phyloP scores from a whole-genome alignment of 2,888 invertebrate species.

The Osedax fenrisi region DNA sequence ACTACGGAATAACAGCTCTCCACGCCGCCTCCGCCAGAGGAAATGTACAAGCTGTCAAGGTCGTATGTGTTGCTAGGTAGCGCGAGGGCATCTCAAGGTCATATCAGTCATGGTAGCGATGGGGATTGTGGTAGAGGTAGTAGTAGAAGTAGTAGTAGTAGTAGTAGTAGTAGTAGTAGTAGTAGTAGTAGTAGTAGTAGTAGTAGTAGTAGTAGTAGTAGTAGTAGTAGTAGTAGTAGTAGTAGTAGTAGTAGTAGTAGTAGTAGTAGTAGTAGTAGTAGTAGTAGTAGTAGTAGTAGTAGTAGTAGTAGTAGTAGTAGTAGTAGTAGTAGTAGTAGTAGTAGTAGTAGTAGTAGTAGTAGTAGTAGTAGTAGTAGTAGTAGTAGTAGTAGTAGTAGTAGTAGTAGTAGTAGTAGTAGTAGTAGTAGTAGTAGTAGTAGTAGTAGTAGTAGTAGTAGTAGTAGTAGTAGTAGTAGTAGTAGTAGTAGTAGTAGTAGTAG shows the following conservation, averaged over 20 bases:
- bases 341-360: slow-evolving; percentile 15
- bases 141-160: slow-evolving; percentile 15
- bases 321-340: slow-evolving; percentile 15
- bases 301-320: slow-evolving; percentile 15
- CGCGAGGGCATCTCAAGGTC: too few relatives aligned
- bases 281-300: slow-evolving; percentile 15
- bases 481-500: slow-evolving; percentile 17
- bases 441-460: slow-evolving; percentile 15
- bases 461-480: slow-evolving; percentile 15
- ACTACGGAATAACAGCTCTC: slow-evolving; percentile 34
- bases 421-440: slow-evolving; percentile 15
- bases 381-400: slow-evolving; percentile 17
- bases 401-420: slow-evolving; percentile 15
- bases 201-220: slow-evolving; percentile 15
- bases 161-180: slow-evolving; percentile 15
- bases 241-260: slow-evolving; percentile 17
- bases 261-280: slow-evolving; percentile 17
- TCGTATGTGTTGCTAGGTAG: too few relatives aligned
- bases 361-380: slow-evolving; percentile 17
- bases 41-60: slow-evolving; percentile 29
- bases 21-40: slow-evolving; percentile 36
- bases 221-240: slow-evolving; percentile 15
- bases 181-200: slow-evolving; percentile 15
- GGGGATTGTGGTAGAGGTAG: too few relatives aligned
- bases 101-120: too few relatives aligned